Base-by-base conservation (phyloP, 2,113 vertebrate species). In the Cisticola juncidis region DNA sequence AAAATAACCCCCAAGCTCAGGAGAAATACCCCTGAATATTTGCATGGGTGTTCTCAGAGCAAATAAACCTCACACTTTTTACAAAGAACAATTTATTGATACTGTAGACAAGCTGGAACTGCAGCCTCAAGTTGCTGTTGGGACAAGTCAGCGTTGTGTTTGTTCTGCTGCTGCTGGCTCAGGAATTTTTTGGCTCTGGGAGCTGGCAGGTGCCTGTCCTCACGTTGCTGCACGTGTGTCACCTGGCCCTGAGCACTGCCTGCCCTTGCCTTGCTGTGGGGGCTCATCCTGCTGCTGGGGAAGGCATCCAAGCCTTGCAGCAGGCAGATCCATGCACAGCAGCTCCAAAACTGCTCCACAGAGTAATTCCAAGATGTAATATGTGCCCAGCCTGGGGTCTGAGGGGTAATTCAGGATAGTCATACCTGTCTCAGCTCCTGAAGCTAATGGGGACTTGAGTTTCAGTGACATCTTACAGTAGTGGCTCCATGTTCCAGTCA, bases 71-170 rank as follows among this genome's bases (percentile, higher is more conserved):
- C 79, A 36, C 38, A 44, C 38, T 64, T 93, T 80, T 92, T 33
- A 48, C 2, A 7, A 88, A 73, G 72, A 88, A 70, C 86, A 91
- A 95, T 76, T 77, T 97, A 95, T 91, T 90, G 96, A 97, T 88
- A 76, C 29, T 68, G 86, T 78, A 90, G 95, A 54, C 81, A 96
- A 83, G 95, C 85, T 29, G 20, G 79, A 82, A 94, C 93, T 83
- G 69, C 92, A 81, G 80, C 61, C 84, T 70, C 65, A 31, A 21
- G 58, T 21, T 85, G 79, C 96, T 90, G 93, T 88, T 62, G 76
- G 85, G 90, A 78, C 94, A 95, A 91, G 91, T 92, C 38, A 1
- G 86, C 94, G 93, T 94, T 94, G 91, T 93, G 35, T 83, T 73
- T 74, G 36, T 65, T 92, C 84, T 81, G 44, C 51, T 73, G 81